phyloP scores from a whole-genome alignment of 2,888 invertebrate genomes.

The Lissocephala sabroskyi region DNA sequence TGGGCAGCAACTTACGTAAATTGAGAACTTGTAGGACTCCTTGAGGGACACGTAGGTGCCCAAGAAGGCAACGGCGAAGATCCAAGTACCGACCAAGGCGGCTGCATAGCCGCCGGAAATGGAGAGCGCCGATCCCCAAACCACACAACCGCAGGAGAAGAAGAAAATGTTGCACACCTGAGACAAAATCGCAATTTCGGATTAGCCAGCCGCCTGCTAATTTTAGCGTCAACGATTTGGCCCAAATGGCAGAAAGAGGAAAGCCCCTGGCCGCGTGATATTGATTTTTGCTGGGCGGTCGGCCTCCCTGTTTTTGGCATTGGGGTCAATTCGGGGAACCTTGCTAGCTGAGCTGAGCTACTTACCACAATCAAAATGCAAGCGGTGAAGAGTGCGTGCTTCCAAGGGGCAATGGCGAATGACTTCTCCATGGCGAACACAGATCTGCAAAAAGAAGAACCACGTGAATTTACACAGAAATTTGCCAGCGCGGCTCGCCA shows the following conservation, averaged over 20 bases:
- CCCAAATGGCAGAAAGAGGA: no score
- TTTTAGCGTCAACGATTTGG: no score
- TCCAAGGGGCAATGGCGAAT: constrained; percentile 60
- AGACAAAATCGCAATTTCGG: no score
- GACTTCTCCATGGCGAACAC: constrained; percentile 56
- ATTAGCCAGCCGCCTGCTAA: no score
- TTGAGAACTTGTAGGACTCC: constrained; percentile 55
- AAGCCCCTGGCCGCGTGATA: constrained; percentile 1
- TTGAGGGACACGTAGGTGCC: constrained; percentile 62
- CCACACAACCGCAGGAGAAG: constrained; percentile 62
- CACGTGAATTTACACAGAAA: no score
- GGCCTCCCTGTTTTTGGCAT: not conserved
- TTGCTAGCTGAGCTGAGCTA: constrained; percentile 20
- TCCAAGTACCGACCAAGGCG: constrained; percentile 42
- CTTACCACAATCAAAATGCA: constrained; percentile 63
- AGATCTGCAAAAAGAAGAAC: no score
- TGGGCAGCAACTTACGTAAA: constrained; percentile 41
- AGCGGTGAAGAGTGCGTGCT: constrained; percentile 58
- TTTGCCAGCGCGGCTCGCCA: no score
- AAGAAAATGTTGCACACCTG: constrained; percentile 51
- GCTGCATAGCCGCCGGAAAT: constrained; percentile 53
- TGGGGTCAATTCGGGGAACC: constrained; percentile 15
- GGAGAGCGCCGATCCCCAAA: constrained; percentile 57
- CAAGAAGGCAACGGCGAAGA: constrained; percentile 48
- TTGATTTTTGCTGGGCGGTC: constrained; percentile 5